Evolutionary conservation across 1,140 invertebrate genomes (phyloP), one percentile per base, ranked within the genome.

Genomic region (Cydia strobilella): DNA sequence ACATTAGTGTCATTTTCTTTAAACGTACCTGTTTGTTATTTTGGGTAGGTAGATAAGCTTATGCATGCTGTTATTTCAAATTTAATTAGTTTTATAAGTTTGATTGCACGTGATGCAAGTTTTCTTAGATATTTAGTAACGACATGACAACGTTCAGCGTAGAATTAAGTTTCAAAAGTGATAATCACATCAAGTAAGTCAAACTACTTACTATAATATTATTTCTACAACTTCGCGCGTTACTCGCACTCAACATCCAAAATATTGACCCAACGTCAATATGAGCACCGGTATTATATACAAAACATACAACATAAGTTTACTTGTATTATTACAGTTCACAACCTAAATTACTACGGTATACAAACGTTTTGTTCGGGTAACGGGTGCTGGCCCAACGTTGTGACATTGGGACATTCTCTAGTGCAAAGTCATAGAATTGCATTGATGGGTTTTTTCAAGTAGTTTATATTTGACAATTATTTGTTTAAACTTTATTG

Each of bases 211-310:
- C 48, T 51, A 51, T 18, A 18, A 18, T 51, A 18, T 51, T 51
- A 51, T 51, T 51, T 51, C 48, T 51, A 51, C 48, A 51, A 51
- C 48, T 51, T 51, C 48, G 48, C 48, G 48, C n/a, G 48, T 51
- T 51, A 18, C 48, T 51, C 48, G n/a, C n/a, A 18, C 48, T 18
- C 35, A 9, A 9, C 45, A 48, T 48, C 15, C 48, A 51, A 51
- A 51, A 51, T 51, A 51, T 51, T 51, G 48, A 51, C 48, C 10
- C 48, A 51, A 51, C 12, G 48, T 51, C 48, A 51, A 51, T 12
- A 51, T 12, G n/a, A 51, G 48, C 48, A 51, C 48, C 48, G 48
- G 48, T 51, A 45, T 51, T 51, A 51, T 51, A 51, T 51, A 51
- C n/a, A 51, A 51, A 51, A 51, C n/a, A 51, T 51, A 51, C 48